These are phyloP conservation scores for Tokudaia tokunoshimensis DNA, from an alignment of 2,797 vertebrate species.

Conservation along the genomic window DNA sequence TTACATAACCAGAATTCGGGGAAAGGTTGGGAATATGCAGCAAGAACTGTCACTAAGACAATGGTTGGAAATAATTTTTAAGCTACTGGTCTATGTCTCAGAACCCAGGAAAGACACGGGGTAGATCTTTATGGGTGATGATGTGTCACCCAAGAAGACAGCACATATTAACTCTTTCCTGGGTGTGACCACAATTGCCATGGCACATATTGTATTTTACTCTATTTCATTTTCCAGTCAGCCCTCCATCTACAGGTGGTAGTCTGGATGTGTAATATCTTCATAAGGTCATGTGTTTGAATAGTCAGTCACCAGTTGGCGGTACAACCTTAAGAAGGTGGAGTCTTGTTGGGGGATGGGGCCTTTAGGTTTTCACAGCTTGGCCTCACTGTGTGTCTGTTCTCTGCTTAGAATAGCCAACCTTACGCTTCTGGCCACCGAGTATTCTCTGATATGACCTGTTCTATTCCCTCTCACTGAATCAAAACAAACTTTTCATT, in stretches of 20 bases:
- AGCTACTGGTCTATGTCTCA: neutral
- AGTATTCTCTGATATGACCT: neutral
- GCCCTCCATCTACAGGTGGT: neutral
- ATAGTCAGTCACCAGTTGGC: neutral
- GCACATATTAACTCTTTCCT: fast-evolving
- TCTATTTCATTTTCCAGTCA: neutral
- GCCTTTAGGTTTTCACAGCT: neutral
- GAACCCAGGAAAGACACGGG: neutral
- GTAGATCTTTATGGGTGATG: neutral
- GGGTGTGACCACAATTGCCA: neutral
- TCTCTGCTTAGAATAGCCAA: neutral
- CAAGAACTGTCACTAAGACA: neutral
- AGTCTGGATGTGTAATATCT: neutral
- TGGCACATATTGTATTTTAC: neutral
- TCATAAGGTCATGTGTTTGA: too few species aligned
- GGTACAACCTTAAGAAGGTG: neutral
- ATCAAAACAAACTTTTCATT: neutral
- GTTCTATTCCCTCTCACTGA: neutral
- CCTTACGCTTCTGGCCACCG: neutral
- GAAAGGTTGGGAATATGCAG: neutral
- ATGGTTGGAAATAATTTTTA: neutral
- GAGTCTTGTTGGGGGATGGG: neutral
- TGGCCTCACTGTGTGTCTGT: neutral
- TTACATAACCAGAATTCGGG: neutral
- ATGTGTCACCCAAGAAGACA: neutral